Base-by-base conservation (phyloP, 2,113 vertebrate species). In the Sminthopsis crassicaudata region DNA sequence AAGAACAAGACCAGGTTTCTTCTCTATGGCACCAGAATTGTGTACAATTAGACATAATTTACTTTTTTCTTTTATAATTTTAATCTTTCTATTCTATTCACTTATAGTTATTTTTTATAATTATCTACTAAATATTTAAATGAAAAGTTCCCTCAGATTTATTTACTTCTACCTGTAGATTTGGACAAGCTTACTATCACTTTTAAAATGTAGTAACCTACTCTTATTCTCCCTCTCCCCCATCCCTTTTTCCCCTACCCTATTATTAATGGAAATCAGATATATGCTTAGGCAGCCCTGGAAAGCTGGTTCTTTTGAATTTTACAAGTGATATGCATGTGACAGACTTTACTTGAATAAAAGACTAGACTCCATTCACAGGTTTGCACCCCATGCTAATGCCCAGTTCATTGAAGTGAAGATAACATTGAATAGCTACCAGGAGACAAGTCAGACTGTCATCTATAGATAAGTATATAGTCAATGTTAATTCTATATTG, bases 301-400 rank as follows among this genome's bases (percentile, higher is more conserved):
- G 55, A 26, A 57, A 30, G 52, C 24, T 23, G 53, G 52, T 42
- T 36, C 93, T 93, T 96, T 98, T 96, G 94, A 53, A 91, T 94
- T 27, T 97, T 96, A 92, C 55, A 94, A 36, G 91, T 89, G 95
- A 12, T 54, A 46, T 14, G 25, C 90, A 92, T 91, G 91, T 94
- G 96, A 84, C 60, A 89, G 2, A 55, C n/a, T 95, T 93, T 0
- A 0, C 94, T 93, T 96, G 92, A 94, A 92, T 96, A 54, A 97
- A 97, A 90, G 36, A 30, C 91, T 91, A 67, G 27, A 55, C 92
- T 96, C 91, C 95, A 96, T 96, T 96, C 96, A 97, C 97, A 97
- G 96, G 25, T 10, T 8, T 95, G 95, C 97, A 97, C 96, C 96
- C 96, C 97, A 96, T 97, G 89, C 90, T 51, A 95, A 97, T 97